A percentile compares a stretch with the other conserved stretches of the same genome.
phyloP scores from a whole-genome alignment of 1,140 invertebrate species.

The Eciton burchellii region DNA sequence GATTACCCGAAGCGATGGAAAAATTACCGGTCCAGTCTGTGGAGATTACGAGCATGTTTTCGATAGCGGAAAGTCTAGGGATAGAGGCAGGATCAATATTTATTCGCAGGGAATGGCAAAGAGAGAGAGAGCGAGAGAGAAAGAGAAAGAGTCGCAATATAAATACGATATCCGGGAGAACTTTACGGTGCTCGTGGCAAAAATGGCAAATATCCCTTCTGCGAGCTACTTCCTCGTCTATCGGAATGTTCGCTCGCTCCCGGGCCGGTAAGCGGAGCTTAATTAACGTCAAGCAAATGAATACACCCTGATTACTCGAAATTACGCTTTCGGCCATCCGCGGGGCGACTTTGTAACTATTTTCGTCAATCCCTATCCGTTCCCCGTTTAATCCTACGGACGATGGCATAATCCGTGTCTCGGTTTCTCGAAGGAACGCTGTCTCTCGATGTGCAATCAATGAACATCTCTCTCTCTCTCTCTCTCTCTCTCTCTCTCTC shows the following conservation, averaged over 20 bases:
- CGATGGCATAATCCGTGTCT: background rate
- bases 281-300: conserved; percentile 79
- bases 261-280: conserved; percentile 69
- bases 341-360: conserved; percentile 76
- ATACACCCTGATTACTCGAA: conserved; percentile 82
- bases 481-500: too few relatives aligned
- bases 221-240: conserved; percentile 43
- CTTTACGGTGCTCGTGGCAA: conserved; percentile 47
- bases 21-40: conserved; percentile 28
- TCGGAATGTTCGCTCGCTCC: conserved; percentile 60
- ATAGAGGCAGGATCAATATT: conserved; percentile 48
- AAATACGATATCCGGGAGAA: conserved; percentile 49
- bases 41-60: conserved; percentile 24
- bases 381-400: background rate
- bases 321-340: conserved; percentile 68
- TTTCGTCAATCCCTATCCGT: conserved; percentile 72
- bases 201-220: conserved; percentile 29
- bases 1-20: conserved; percentile 12
- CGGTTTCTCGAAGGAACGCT: background rate
- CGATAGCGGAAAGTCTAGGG: conserved; percentile 15
- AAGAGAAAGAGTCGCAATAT: conserved; percentile 35
- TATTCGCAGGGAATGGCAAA: conserved; percentile 41
- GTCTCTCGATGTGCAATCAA: too few relatives aligned
- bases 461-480: too few relatives aligned
- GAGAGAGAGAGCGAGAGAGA: conserved; percentile 31